phyloP scores from a whole-genome alignment of 2,888 invertebrate genomes.

The Drosophila setosimentum region DNA sequence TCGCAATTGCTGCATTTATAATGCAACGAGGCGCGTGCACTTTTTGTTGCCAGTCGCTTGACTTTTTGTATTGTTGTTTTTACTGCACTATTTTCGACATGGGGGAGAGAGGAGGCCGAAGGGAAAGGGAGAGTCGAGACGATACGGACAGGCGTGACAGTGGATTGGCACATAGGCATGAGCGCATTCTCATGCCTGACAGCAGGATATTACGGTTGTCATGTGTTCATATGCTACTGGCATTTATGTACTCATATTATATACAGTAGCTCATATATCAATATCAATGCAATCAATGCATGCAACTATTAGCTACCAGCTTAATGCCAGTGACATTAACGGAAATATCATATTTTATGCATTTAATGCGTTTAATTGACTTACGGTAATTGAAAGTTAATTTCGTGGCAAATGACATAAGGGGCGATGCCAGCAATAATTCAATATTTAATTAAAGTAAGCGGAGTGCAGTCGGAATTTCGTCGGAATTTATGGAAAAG shows the following conservation, averaged over 20 bases:
- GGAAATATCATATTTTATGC: conserved; percentile 7
- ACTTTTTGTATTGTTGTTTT: conserved; percentile 16
- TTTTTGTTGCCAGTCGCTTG: conserved; percentile 31
- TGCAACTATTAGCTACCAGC: conserved; percentile 15
- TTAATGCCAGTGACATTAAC: conserved; percentile 14
- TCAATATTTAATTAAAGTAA: conserved; percentile 36
- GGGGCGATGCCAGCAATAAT: background rate
- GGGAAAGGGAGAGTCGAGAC: background rate
- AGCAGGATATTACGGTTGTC: conserved; percentile 74
- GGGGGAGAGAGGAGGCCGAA: conserved; percentile 17
- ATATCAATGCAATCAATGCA: conserved; percentile 22
- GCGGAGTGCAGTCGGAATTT: conserved; percentile 5
- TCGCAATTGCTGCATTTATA: conserved; percentile 74
- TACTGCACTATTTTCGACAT: conserved; percentile 55
- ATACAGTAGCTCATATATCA: conserved; percentile 25
- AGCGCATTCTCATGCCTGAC: conserved; percentile 53
- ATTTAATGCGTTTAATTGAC: conserved; percentile 31
- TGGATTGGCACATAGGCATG: conserved; percentile 46
- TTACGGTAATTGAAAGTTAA: conserved; percentile 44
- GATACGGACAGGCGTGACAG: conserved; percentile 58
- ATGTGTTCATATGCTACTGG: conserved; percentile 12
- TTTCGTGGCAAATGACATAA: conserved; percentile 24
- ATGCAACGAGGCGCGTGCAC: conserved; percentile 69
- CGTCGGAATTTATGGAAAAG: conserved; percentile 6
- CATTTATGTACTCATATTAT: too few relatives aligned